Evolutionary conservation across 2,888 invertebrate genomes (phyloP).

Genomic region (Catonia carolina): DNA sequence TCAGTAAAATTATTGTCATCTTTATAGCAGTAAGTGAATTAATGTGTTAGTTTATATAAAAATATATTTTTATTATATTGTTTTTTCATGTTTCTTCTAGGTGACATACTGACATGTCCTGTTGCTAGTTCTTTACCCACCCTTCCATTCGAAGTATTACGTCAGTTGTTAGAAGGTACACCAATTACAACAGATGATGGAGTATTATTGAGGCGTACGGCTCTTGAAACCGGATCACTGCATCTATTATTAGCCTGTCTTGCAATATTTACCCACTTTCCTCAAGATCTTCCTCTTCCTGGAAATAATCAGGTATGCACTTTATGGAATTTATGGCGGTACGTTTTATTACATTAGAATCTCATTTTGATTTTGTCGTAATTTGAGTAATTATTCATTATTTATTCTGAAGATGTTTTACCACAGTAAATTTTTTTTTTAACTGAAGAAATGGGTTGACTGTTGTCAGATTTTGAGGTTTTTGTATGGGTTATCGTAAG

Average conservation of each 20-base stretch:
- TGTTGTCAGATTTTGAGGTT: too few relatives aligned
- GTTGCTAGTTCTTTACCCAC: slow-evolving; percentile 60
- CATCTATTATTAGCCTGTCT: slow-evolving; percentile 80
- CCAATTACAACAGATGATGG: slow-evolving; percentile 71
- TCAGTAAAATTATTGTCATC: too few relatives aligned
- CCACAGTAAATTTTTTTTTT: background rate
- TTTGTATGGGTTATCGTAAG: too few relatives aligned
- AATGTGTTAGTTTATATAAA: too few relatives aligned
- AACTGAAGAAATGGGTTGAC: too few relatives aligned
- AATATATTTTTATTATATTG: too few relatives aligned
- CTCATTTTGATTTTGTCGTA: too few relatives aligned
- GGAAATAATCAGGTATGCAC: slow-evolving; percentile 33
- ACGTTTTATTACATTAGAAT: too few relatives aligned
- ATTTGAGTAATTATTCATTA: background rate
- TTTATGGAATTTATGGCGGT: too few relatives aligned
- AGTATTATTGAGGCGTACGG: slow-evolving; percentile 63
- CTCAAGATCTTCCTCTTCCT: slow-evolving; percentile 48
- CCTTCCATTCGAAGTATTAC: slow-evolving; percentile 72
- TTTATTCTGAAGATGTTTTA: background rate
- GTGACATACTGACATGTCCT: slow-evolving; percentile 64
- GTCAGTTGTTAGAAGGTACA: slow-evolving; percentile 67
- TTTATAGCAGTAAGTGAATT: too few relatives aligned
- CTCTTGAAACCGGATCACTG: slow-evolving; percentile 78
- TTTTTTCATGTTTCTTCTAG: slow-evolving; percentile 41
- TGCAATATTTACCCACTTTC: slow-evolving; percentile 80